Percentiles rank a stretch among this genome's conserved stretches.
These are phyloP conservation scores for Folsomia manolachei DNA, from an alignment of 2,888 invertebrate species.

Conservation along the genomic window DNA sequence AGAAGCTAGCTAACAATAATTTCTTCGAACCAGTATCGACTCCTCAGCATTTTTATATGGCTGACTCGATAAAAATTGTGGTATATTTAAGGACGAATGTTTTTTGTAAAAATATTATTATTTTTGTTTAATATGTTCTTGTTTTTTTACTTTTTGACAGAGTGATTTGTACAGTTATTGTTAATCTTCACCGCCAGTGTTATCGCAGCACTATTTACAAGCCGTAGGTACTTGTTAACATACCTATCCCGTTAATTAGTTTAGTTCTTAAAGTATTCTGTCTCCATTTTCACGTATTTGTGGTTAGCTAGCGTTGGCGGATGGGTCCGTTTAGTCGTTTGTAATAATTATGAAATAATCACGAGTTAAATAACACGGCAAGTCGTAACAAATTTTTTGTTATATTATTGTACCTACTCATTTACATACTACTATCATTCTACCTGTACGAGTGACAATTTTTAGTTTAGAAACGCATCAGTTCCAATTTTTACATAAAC, in stretches of 20 bases:
- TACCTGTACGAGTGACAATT: constrained; percentile 23
- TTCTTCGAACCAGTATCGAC: too few species aligned
- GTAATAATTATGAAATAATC: not conserved
- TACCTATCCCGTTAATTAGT: too few species aligned
- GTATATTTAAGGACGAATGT: not conserved
- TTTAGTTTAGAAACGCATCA: constrained; percentile 4
- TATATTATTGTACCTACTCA: constrained; percentile 6
- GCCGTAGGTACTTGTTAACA: too few species aligned
- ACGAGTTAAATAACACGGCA: not conserved
- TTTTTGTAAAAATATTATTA: not conserved
- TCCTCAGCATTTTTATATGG: too few species aligned
- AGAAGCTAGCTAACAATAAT: too few species aligned
- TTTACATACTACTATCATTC: not conserved
- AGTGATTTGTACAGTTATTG: not conserved
- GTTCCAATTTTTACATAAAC: too few species aligned
- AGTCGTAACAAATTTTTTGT: not conserved
- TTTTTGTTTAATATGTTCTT: not conserved
- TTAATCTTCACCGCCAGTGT: too few species aligned
- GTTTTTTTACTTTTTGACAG: not conserved
- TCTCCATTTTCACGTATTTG: too few species aligned
- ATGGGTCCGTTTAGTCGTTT: not conserved
- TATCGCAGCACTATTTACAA: too few species aligned
- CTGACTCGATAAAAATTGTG: not conserved
- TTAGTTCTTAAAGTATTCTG: too few species aligned
- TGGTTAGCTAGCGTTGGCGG: too few species aligned